Percentiles rank a stretch among this genome's conserved stretches.
Evolutionary conservation across 2,888 invertebrate species (phyloP).

Genomic region (Rhamnusium bicolor): DNA sequence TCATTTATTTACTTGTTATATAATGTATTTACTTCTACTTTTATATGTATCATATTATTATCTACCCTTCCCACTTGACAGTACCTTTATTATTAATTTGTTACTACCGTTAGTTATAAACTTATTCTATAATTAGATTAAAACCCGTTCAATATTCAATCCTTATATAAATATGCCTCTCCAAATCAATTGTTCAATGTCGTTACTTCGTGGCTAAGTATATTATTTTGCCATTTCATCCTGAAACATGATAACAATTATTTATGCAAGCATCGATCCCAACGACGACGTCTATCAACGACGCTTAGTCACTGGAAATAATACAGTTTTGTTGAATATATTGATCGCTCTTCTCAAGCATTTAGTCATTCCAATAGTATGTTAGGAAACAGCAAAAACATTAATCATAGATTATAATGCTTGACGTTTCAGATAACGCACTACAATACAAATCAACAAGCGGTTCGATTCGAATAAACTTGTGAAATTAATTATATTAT

Average conservation of each 20-base stretch:
- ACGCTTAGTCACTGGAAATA: constrained; percentile 1
- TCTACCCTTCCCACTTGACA: no score
- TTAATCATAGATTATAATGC: constrained; percentile 29
- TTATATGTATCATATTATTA: no score
- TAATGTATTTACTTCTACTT: no score
- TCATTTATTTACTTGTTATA: no score
- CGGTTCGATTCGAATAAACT: constrained; percentile 1
- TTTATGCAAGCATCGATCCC: not conserved
- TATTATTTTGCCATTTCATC: not conserved
- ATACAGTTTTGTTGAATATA: constrained; percentile 12
- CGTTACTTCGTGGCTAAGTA: not conserved
- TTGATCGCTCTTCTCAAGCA: constrained; percentile 9
- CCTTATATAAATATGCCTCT: no score
- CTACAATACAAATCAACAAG: constrained; percentile 23
- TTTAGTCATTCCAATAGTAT: constrained; percentile 18
- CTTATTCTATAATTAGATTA: no score
- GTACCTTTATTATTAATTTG: no score
- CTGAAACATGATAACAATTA: no score
- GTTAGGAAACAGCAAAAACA: constrained; percentile 26
- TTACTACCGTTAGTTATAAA: no score
- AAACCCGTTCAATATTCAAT: no score
- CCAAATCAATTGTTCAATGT: no score
- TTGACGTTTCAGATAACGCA: constrained; percentile 20
- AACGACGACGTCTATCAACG: not conserved
- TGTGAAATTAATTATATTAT: constrained; percentile 16